These are phyloP conservation scores for Geopemphigus sp. DNA, from an alignment of 1,140 invertebrate genomes.

Conservation along the genomic window DNA sequence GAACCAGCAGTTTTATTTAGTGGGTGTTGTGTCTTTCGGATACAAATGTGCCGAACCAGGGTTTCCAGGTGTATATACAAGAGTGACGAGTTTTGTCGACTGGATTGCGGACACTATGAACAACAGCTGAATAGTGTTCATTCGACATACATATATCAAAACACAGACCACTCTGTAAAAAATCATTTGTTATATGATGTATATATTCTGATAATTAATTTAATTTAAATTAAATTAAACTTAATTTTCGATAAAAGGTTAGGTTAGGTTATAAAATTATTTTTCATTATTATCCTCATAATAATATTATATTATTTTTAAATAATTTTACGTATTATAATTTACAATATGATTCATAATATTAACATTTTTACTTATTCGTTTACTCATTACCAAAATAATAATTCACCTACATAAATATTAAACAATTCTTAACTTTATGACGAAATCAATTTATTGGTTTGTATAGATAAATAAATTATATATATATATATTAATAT, in stretches of 20 bases:
- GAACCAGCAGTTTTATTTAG: conserved; percentile 59
- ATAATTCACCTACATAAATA: no score
- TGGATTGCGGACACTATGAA: conserved; percentile 58
- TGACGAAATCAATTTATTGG: no score
- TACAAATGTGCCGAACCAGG: conserved; percentile 69
- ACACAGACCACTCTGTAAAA: background rate
- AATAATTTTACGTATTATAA: no score
- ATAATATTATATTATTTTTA: no score
- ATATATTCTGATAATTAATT: background rate
- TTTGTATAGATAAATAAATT: no score
- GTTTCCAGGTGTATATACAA: conserved; percentile 75
- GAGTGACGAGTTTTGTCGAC: conserved; percentile 65
- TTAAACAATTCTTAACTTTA: no score
- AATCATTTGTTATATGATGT: background rate
- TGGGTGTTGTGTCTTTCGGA: conserved; percentile 74
- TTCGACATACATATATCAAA: background rate
- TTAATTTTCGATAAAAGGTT: background rate
- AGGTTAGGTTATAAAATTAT: background rate
- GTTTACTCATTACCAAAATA: no score
- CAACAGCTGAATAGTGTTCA: conserved; percentile 1
- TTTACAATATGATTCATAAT: no score
- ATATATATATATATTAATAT: no score
- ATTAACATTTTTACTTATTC: no score
- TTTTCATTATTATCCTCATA: background rate
- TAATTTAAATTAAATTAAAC: background rate